These are phyloP conservation scores for Grantiella picta DNA, from an alignment of 2,113 vertebrate species.

Conservation along the genomic window DNA sequence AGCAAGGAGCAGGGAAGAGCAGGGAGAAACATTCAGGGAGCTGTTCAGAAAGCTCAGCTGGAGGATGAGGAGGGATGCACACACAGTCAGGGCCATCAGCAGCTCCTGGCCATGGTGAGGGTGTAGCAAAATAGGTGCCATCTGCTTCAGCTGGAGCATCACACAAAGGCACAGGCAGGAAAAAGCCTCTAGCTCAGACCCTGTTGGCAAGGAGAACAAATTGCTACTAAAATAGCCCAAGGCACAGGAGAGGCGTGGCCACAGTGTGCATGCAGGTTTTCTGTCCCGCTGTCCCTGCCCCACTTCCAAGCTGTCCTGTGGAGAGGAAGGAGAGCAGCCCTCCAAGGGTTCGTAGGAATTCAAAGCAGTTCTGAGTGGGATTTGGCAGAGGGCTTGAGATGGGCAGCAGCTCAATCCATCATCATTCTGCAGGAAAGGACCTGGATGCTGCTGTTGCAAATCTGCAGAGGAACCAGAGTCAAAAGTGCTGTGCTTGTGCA, in stretches of 20 bases:
- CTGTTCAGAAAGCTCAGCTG: background rate
- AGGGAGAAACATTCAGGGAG: fast-evolving
- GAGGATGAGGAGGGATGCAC: background rate
- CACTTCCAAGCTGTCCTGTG: background rate
- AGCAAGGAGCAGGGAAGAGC: background rate
- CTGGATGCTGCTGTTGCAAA: background rate
- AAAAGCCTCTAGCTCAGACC: background rate
- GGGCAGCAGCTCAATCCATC: background rate
- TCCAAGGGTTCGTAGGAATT: fast-evolving
- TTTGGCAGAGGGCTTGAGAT: background rate
- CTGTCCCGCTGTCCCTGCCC: background rate
- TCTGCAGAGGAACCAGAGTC: background rate
- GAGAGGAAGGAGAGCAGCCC: background rate
- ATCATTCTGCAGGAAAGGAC: background rate
- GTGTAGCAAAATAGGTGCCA: background rate
- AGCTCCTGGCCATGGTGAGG: background rate
- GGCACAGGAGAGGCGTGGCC: background rate
- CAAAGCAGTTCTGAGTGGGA: background rate
- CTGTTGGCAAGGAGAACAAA: background rate
- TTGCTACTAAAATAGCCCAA: background rate
- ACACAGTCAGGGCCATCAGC: background rate
- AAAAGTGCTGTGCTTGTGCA: background rate
- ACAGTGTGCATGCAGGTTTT: fast-evolving
- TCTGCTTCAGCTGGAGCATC: background rate
- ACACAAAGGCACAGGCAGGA: background rate